These are phyloP conservation scores for Cheirogaleus medius DNA, from an alignment of 2,113 vertebrate species.

Conservation along the genomic window DNA sequence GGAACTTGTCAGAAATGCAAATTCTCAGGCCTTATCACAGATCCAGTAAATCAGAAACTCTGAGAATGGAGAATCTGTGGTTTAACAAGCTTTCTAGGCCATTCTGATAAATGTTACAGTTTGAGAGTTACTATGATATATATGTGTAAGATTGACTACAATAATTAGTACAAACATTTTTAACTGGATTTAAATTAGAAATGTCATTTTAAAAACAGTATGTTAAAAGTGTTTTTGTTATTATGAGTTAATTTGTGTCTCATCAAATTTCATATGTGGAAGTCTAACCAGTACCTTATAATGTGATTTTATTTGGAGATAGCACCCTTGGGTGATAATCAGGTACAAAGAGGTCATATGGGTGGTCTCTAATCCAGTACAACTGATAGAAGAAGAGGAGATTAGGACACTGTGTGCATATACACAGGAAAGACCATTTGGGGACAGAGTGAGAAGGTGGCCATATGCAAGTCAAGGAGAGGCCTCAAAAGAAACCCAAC, in stretches of 20 bases:
- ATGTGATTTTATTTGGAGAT: not conserved
- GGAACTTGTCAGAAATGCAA: not conserved
- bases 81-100: not conserved
- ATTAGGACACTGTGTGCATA: no score
- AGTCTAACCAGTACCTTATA: not conserved
- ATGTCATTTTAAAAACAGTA: not conserved
- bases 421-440: accelerated
- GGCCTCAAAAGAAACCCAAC: not conserved
- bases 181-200: not conserved
- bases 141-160: not conserved
- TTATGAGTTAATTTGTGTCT: not conserved
- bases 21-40: not conserved
- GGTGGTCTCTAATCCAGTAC: not conserved
- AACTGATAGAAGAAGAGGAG: not conserved
- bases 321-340: not conserved
- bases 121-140: not conserved
- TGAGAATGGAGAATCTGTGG: not conserved
- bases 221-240: not conserved
- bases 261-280: not conserved
- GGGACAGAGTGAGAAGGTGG: accelerated
- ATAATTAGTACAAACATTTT: slow-evolving; percentile 5
- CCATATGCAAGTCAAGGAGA: no score
- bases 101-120: not conserved
- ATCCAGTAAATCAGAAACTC: not conserved
- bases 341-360: not conserved